phyloP scores from a whole-genome alignment of 2,113 vertebrate genomes.

The Onychostruthus taczanowskii region DNA sequence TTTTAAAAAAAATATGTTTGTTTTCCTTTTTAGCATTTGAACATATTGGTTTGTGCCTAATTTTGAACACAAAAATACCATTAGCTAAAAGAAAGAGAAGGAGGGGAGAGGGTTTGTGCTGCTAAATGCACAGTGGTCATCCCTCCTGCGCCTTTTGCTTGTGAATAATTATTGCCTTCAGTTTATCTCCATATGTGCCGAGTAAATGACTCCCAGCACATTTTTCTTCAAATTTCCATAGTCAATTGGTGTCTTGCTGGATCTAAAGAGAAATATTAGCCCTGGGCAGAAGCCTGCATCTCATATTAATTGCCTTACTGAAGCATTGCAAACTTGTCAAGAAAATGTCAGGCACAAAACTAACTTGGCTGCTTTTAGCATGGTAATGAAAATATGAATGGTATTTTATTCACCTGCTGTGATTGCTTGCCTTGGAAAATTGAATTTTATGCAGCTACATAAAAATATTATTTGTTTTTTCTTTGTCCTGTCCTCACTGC shows the following conservation, averaged over 20 bases:
- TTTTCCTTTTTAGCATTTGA: background rate
- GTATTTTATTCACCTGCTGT: background rate
- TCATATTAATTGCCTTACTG: slow-evolving; percentile 31
- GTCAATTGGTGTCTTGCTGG: background rate
- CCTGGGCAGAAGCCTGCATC: slow-evolving; percentile 9
- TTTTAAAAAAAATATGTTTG: background rate
- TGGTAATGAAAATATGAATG: slow-evolving; percentile 29
- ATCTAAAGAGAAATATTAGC: slow-evolving; percentile 25
- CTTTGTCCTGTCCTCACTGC: background rate
- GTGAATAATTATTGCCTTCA: background rate
- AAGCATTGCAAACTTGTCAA: slow-evolving; percentile 57
- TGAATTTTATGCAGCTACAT: slow-evolving; percentile 24
- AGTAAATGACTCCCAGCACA: background rate
- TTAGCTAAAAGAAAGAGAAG: background rate
- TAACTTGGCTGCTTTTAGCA: background rate
- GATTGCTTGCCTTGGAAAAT: slow-evolving; percentile 39
- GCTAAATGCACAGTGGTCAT: background rate
- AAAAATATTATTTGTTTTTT: background rate
- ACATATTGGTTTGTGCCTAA: background rate
- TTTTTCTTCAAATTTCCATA: slow-evolving; percentile 4
- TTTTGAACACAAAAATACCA: background rate
- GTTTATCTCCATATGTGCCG: slow-evolving; percentile 26
- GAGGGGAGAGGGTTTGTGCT: background rate
- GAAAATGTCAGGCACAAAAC: slow-evolving; percentile 33
- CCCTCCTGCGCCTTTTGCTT: background rate